Evolutionary conservation across 35 echinoderm and acorn worm genomes (phyloP).

Genomic region (Strongylocentrotus purpuratus): DNA sequence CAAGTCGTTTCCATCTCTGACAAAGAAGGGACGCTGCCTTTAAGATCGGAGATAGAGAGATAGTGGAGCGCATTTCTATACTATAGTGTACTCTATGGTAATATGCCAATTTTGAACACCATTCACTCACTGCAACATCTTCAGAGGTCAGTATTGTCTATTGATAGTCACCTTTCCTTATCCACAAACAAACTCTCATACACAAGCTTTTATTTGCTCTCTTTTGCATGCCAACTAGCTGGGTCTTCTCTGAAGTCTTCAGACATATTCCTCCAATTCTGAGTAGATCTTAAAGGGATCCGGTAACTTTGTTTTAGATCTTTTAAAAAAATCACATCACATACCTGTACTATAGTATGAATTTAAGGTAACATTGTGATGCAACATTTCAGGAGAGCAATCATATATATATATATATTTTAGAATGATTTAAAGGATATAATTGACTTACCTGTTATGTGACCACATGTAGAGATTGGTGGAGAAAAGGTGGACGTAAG

Average conservation of each 20-base stretch:
- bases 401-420: too few relatives aligned
- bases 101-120: not conserved
- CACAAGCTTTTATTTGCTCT: not conserved
- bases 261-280: too few relatives aligned
- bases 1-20: not conserved
- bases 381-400: too few relatives aligned
- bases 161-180: not conserved
- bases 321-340: too few relatives aligned
- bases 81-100: not conserved
- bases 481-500: not conserved
- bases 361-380: too few relatives aligned
- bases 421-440: not conserved
- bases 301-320: too few relatives aligned
- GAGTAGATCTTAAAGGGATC: too few relatives aligned
- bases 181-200: not conserved
- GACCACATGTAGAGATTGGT: not conserved
- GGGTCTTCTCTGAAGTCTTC: not conserved
- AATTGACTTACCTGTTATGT: not conserved
- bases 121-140: not conserved
- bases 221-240: not conserved
- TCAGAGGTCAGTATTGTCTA: not conserved
- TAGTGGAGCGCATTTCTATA: not conserved
- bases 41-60: not conserved
- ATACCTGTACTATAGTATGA: too few relatives aligned
- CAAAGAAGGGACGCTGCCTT: not conserved